A percentile compares a stretch with the other conserved stretches of the same genome.
Evolutionary conservation across 2,797 vertebrate genomes (phyloP).

Genomic region (Rhincodon typus): DNA sequence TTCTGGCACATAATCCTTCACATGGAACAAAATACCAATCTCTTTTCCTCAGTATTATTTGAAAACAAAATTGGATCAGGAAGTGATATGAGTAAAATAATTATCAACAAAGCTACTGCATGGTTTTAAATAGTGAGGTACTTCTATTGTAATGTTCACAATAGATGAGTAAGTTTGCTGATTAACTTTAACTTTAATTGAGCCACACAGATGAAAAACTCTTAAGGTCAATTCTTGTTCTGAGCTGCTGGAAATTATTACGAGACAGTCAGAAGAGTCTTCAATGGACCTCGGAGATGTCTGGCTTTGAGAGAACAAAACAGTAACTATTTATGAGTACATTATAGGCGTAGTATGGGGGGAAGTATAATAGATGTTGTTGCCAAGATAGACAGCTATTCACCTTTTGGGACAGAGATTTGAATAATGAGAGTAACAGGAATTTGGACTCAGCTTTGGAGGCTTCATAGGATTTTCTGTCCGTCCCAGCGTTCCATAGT

Average conservation of each 20-base stretch:
- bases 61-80: conserved; percentile 8
- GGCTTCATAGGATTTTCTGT: not conserved
- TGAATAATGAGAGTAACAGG: not conserved
- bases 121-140: not conserved
- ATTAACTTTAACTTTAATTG: not conserved
- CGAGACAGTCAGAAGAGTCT: not conserved
- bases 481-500: not conserved
- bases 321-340: not conserved
- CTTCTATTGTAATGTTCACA: not conserved
- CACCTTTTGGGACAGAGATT: not conserved
- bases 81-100: not conserved
- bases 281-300: not conserved
- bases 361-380: not conserved
- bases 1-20: not conserved
- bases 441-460: not conserved
- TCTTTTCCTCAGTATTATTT: conserved; percentile 16
- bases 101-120: not conserved
- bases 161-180: not conserved
- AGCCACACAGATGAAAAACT: not conserved
- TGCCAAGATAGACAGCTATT: not conserved
- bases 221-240: not conserved
- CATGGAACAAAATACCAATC: conserved; percentile 31
- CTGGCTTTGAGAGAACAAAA: not conserved
- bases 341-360: not conserved
- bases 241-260: not conserved